Evolutionary conservation across 92 coral and sea anemone genomes (phyloP).

Genomic region (Porites evermanni): DNA sequence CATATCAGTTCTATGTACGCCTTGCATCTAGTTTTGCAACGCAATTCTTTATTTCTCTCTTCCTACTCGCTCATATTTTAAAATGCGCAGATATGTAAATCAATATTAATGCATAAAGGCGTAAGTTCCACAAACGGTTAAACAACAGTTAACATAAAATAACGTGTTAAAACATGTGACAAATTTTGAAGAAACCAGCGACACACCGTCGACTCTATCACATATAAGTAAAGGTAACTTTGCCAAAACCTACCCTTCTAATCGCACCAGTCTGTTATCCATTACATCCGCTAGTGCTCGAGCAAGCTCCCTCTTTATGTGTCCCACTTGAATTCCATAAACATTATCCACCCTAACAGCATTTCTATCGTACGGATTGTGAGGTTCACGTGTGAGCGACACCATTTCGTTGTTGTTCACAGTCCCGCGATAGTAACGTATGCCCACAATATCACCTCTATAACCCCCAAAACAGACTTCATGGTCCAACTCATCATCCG

Average conservation of each 20-base stretch:
- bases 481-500: constrained; percentile 76
- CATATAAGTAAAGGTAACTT: background rate
- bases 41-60: too few relatives aligned
- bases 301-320: constrained; percentile 78
- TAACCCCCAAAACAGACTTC: constrained; percentile 76
- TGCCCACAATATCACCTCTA: constrained; percentile 79
- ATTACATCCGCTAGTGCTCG: constrained; percentile 78
- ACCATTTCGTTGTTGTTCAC: constrained; percentile 88
- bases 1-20: too few relatives aligned
- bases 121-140: too few relatives aligned
- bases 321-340: constrained; percentile 84
- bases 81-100: too few relatives aligned
- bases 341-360: constrained; percentile 87
- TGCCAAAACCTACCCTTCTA: constrained; percentile 76
- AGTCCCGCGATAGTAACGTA: constrained; percentile 81
- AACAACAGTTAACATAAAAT: too few relatives aligned
- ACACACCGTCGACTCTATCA: background rate
- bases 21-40: too few relatives aligned
- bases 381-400: constrained; percentile 76
- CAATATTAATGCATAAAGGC: too few relatives aligned
- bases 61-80: too few relatives aligned
- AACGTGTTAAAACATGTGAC: background rate
- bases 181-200: background rate
- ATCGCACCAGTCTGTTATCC: constrained; percentile 69
- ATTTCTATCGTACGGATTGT: constrained; percentile 84